These are phyloP conservation scores for Germaria angustata DNA, from an alignment of 2,888 invertebrate genomes.

Conservation along the genomic window DNA sequence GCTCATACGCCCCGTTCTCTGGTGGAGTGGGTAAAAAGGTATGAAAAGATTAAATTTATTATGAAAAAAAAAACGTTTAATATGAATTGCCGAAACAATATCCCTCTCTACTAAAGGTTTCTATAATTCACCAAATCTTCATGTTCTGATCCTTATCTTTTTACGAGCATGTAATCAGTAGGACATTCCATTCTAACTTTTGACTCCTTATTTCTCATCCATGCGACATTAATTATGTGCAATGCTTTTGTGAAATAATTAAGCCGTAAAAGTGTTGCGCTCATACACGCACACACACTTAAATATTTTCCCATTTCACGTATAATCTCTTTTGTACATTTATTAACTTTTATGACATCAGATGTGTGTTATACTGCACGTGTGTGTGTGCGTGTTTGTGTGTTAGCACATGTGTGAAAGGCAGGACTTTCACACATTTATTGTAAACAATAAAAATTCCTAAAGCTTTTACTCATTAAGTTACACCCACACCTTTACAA, in stretches of 20 bases:
- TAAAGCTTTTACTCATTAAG: constrained; percentile 25
- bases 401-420: not conserved
- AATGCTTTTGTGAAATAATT: constrained; percentile 48
- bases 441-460: constrained; percentile 56
- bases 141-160: not conserved
- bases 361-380: no score
- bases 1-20: not conserved
- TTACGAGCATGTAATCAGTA: not conserved
- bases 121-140: not conserved
- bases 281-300: not conserved
- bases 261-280: constrained; percentile 26
- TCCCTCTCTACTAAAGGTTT: no score
- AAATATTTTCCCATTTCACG: constrained; percentile 26
- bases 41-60: not conserved
- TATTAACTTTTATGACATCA: constrained; percentile 2
- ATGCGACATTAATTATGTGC: constrained; percentile 49
- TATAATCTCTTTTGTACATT: constrained; percentile 9
- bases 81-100: not conserved
- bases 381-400: not conserved
- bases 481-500: not conserved
- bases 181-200: constrained; percentile 7
- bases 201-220: not conserved
- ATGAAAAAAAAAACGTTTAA: not conserved
- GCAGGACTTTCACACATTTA: constrained; percentile 30
- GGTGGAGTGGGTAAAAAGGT: no score